Conservation (phyloP, 2,797 vertebrate species). For the Halcyon smyrnensis region DNA sequence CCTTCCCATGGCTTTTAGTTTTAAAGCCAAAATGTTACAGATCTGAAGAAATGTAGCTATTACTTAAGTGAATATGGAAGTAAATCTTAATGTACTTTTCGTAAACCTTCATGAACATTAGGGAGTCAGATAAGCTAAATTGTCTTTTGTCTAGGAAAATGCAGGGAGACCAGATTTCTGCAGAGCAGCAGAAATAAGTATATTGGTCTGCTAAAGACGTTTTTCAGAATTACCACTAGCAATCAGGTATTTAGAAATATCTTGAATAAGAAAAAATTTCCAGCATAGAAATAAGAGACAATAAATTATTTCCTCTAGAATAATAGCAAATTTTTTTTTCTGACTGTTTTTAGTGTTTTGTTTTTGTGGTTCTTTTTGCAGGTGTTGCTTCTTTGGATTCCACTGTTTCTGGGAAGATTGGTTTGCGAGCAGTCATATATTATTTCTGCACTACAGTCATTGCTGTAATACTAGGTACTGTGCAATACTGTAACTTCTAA, state of each 20-base stretch:
- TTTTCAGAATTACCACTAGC: background rate
- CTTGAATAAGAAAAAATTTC: background rate
- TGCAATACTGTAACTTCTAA: background rate
- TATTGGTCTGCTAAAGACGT: background rate
- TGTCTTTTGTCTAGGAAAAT: background rate
- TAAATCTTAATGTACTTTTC: background rate
- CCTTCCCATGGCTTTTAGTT: background rate
- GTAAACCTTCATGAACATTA: background rate
- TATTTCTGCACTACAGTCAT: slow-evolving; percentile 94
- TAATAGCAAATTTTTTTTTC: background rate
- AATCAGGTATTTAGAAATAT: background rate
- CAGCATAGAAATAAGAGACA: background rate
- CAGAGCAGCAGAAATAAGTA: background rate
- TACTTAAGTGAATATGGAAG: background rate
- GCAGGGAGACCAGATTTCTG: background rate
- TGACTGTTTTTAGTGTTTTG: background rate
- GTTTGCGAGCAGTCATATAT: slow-evolving; percentile 91
- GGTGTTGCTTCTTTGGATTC: slow-evolving; percentile 97
- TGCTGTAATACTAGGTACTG: slow-evolving; percentile 92
- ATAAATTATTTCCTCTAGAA: background rate
- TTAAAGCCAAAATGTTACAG: background rate
- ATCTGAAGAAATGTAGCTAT: background rate
- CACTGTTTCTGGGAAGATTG: slow-evolving; percentile 92
- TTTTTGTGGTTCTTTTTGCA: slow-evolving; percentile 66
- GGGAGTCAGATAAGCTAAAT: background rate